Percentiles rank a stretch among this genome's conserved stretches.
Conservation (phyloP, 2,888 invertebrate species). For the Allacma fusca region DNA sequence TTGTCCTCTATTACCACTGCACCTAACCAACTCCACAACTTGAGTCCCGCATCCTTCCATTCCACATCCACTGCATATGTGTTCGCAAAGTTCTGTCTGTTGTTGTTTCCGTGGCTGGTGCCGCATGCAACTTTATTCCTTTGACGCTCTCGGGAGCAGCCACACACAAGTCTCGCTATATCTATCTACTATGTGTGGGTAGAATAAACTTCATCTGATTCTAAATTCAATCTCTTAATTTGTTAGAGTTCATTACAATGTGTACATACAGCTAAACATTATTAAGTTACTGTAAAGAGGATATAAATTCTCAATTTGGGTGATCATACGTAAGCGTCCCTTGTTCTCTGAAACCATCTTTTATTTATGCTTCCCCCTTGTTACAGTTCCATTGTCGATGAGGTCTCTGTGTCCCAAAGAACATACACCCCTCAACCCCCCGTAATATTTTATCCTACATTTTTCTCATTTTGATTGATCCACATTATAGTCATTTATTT, state of each 20-base stretch:
- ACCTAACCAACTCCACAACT: not conserved
- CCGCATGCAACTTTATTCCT: not conserved
- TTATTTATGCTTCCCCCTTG: not conserved
- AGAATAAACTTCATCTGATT: slow-evolving; percentile 17
- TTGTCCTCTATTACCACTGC: not conserved
- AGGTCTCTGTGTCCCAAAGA: not conserved
- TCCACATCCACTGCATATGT: not conserved
- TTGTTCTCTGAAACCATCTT: not conserved
- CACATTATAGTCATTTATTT: too few relatives aligned
- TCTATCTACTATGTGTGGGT: not conserved
- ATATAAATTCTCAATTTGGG: slow-evolving; percentile 7
- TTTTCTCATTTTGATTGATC: too few relatives aligned
- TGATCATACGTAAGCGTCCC: not conserved
- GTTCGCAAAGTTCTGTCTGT: not conserved
- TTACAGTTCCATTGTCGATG: not conserved
- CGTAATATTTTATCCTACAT: too few relatives aligned
- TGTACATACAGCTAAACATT: not conserved
- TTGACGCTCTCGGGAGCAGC: not conserved
- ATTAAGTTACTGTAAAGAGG: slow-evolving; percentile 11
- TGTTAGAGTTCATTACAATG: slow-evolving; percentile 4
- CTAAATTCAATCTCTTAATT: slow-evolving; percentile 22
- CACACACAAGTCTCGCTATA: too few relatives aligned
- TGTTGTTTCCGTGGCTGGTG: not conserved
- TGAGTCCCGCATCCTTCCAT: too few relatives aligned
- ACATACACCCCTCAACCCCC: too few relatives aligned